phyloP scores from a whole-genome alignment of 2,888 invertebrate species.

The Apantesis nais region DNA sequence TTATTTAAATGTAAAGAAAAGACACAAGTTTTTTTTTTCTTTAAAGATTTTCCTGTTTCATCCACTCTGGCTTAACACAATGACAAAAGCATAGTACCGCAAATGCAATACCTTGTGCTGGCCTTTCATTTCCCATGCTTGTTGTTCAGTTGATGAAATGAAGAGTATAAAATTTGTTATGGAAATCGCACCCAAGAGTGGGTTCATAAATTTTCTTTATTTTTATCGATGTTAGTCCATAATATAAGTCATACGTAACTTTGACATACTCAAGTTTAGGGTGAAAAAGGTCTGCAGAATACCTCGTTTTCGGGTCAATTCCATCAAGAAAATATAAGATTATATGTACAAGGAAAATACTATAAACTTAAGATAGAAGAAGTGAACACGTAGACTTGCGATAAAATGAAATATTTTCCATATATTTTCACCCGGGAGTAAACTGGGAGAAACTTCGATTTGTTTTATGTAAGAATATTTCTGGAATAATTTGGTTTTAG shows the following conservation, averaged over 20 bases:
- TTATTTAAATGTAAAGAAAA: not conserved
- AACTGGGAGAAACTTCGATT: not conserved
- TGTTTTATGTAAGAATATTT: constrained; percentile 9
- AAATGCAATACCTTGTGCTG: not conserved
- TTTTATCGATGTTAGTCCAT: not conserved
- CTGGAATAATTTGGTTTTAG: constrained; percentile 7
- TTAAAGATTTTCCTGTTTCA: too few relatives aligned
- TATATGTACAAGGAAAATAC: constrained; percentile 21
- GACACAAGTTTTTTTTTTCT: not conserved
- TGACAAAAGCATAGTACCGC: too few relatives aligned
- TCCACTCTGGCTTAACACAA: too few relatives aligned
- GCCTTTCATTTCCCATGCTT: not conserved
- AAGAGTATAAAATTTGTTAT: not conserved
- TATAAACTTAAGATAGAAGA: constrained; percentile 5
- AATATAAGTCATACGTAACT: constrained; percentile 1
- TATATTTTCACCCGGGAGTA: constrained; percentile 17
- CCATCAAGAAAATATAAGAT: constrained; percentile 22
- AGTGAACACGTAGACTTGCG: constrained; percentile 1
- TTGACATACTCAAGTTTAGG: constrained; percentile 1
- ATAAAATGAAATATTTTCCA: constrained; percentile 13
- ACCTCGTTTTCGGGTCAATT: constrained; percentile 2
- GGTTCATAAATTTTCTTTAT: not conserved
- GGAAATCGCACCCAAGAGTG: not conserved
- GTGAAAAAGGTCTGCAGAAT: not conserved
- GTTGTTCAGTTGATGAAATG: not conserved